Evolutionary conservation across 2,888 invertebrate species (phyloP).

Genomic region (Zygogramma bicolorata): DNA sequence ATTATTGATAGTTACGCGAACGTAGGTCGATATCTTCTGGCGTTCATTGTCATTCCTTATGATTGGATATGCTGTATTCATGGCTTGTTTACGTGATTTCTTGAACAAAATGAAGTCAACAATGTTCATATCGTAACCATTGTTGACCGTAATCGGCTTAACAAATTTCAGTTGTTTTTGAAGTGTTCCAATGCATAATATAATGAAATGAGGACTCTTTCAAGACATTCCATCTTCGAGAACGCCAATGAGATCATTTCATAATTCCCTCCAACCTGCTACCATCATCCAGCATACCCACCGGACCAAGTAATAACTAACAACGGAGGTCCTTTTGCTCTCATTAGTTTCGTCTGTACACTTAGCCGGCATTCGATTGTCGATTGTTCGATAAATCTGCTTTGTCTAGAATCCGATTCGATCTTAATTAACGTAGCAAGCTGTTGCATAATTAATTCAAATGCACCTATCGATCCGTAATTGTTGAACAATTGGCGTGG

Average conservation of each 20-base stretch:
- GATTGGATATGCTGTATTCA: too few relatives aligned
- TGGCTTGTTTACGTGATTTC: too few relatives aligned
- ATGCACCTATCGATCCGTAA: conserved; percentile 37
- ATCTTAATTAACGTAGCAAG: conserved; percentile 49
- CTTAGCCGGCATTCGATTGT: conserved; percentile 43
- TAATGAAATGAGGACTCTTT: too few relatives aligned
- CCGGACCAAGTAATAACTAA: not conserved
- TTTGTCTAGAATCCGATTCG: conserved; percentile 44
- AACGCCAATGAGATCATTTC: not conserved
- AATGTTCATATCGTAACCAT: too few relatives aligned
- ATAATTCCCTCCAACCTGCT: not conserved
- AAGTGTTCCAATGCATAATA: too few relatives aligned
- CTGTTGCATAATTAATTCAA: conserved; percentile 47
- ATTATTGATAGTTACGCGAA: too few relatives aligned
- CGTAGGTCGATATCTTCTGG: too few relatives aligned
- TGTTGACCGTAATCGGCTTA: too few relatives aligned
- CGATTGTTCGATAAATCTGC: conserved; percentile 47
- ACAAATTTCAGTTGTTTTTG: too few relatives aligned
- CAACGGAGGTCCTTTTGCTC: conserved; percentile 33
- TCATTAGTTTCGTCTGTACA: conserved; percentile 24
- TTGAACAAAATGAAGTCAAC: too few relatives aligned
- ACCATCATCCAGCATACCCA: not conserved
- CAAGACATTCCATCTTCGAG: too few relatives aligned
- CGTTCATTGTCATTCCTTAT: too few relatives aligned
- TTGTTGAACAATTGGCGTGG: conserved; percentile 25